phyloP scores from a whole-genome alignment of 2,888 invertebrate genomes.

The Sericinus montela region DNA sequence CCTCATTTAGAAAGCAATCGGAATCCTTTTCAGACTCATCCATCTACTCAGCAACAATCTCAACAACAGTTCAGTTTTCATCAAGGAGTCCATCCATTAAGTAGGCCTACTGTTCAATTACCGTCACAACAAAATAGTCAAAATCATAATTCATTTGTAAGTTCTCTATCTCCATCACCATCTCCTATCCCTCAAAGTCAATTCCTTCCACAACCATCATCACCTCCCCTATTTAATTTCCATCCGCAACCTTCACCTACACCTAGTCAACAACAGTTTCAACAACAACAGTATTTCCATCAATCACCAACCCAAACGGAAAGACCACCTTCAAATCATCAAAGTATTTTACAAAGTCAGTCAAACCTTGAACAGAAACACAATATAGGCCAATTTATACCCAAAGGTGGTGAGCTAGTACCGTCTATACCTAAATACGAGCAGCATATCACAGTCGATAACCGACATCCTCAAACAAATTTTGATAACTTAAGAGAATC shows the following conservation, averaged over 20 bases:
- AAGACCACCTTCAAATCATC: constrained; percentile 40
- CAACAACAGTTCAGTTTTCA: constrained; percentile 68
- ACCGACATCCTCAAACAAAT: constrained; percentile 45
- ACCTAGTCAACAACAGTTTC: constrained; percentile 40
- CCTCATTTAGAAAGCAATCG: constrained; percentile 62
- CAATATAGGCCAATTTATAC: constrained; percentile 70
- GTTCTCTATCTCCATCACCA: constrained; percentile 40
- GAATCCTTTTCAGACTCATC: constrained; percentile 46
- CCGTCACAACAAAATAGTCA: constrained; percentile 36
- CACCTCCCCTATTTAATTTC: constrained; percentile 60
- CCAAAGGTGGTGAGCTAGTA: constrained; percentile 85
- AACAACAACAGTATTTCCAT: constrained; percentile 46
- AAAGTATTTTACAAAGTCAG: constrained; percentile 45
- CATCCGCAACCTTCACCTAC: constrained; percentile 57
- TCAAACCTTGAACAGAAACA: constrained; percentile 59
- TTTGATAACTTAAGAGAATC: constrained; percentile 44
- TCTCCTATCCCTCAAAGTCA: constrained; percentile 46
- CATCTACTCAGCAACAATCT: constrained; percentile 43
- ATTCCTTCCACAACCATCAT: constrained; percentile 64
- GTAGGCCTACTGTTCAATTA: constrained; percentile 51
- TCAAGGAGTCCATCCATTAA: constrained; percentile 52
- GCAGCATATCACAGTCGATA: constrained; percentile 84
- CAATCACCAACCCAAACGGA: constrained; percentile 55
- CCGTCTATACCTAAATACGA: constrained; percentile 89
- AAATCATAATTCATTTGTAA: constrained; percentile 47